These are phyloP conservation scores for Drosophila infuscata DNA, from an alignment of 2,888 invertebrate species.

Conservation along the genomic window DNA sequence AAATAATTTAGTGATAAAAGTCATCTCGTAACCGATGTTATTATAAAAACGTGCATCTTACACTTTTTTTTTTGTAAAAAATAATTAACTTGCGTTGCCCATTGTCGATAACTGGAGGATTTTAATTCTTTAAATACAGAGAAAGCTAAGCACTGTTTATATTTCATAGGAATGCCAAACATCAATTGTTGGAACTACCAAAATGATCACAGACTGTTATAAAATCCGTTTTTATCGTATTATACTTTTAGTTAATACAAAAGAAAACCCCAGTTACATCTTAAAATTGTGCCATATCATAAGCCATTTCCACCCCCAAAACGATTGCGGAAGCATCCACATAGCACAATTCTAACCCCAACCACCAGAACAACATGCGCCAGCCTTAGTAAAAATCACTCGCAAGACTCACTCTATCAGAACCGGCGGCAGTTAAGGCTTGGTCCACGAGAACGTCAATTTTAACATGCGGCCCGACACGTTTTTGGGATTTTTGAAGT, in stretches of 20 bases:
- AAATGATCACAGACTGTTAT: not conserved
- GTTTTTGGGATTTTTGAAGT: constrained; percentile 82
- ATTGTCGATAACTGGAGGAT: not conserved
- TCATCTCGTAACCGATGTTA: not conserved
- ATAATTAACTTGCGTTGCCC: not conserved
- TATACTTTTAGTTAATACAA: not conserved
- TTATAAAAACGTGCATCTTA: not conserved
- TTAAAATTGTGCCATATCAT: constrained; percentile 43
- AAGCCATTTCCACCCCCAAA: constrained; percentile 35
- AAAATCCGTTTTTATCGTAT: not conserved
- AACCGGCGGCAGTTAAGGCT: constrained; percentile 9
- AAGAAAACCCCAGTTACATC: constrained; percentile 3
- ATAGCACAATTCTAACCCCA: constrained; percentile 11
- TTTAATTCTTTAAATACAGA: not conserved
- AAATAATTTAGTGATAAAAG: not conserved
- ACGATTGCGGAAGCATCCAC: constrained; percentile 15
- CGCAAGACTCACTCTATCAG: constrained; percentile 18
- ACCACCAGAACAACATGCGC: constrained; percentile 9
- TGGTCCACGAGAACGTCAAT: constrained; percentile 51
- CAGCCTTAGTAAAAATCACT: constrained; percentile 22
- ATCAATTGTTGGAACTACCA: not conserved
- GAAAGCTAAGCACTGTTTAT: not conserved
- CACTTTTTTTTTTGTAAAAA: not conserved
- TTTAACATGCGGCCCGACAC: constrained; percentile 81
- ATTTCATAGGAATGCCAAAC: not conserved